Evolutionary conservation across 1,140 invertebrate species (phyloP).

Genomic region (Riptortus pedestris): DNA sequence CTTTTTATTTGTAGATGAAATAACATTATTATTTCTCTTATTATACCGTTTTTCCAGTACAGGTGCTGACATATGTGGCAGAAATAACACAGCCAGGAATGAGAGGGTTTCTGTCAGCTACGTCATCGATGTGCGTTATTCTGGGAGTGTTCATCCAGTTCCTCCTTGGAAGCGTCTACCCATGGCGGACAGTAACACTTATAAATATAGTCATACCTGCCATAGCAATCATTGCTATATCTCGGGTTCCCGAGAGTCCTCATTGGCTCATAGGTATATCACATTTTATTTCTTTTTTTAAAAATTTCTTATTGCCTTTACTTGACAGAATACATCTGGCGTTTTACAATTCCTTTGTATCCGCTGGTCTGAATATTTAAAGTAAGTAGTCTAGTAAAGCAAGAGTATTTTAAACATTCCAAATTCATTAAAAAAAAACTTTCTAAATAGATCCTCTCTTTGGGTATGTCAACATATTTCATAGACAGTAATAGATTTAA

Average conservation of each 20-base stretch:
- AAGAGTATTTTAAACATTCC: too few species aligned
- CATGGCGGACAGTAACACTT: constrained; percentile 57
- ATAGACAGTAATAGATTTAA: too few species aligned
- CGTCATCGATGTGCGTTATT: constrained; percentile 59
- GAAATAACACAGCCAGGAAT: constrained; percentile 67
- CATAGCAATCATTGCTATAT: constrained; percentile 49
- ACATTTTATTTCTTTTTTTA: too few species aligned
- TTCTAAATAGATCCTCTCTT: too few species aligned
- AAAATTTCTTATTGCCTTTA: neutral
- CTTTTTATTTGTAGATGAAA: too few species aligned
- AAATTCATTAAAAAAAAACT: too few species aligned
- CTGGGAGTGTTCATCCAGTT: constrained; percentile 54
- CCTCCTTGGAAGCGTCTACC: constrained; percentile 49
- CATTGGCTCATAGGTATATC: constrained; percentile 56
- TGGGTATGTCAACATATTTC: too few species aligned
- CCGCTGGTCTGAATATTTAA: too few species aligned
- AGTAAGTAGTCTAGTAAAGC: too few species aligned
- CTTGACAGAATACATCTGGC: constrained; percentile 20
- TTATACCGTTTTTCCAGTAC: constrained; percentile 23
- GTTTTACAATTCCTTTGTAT: too few species aligned
- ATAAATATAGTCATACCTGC: constrained; percentile 55
- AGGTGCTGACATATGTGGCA: constrained; percentile 67
- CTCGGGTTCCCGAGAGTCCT: constrained; percentile 64
- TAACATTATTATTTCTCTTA: too few species aligned
- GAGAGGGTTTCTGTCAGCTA: constrained; percentile 59